Percentiles rank a stretch among this genome's conserved stretches.
Evolutionary conservation across 2,113 vertebrate species (phyloP).

Genomic region (Cyanocitta stelleri): DNA sequence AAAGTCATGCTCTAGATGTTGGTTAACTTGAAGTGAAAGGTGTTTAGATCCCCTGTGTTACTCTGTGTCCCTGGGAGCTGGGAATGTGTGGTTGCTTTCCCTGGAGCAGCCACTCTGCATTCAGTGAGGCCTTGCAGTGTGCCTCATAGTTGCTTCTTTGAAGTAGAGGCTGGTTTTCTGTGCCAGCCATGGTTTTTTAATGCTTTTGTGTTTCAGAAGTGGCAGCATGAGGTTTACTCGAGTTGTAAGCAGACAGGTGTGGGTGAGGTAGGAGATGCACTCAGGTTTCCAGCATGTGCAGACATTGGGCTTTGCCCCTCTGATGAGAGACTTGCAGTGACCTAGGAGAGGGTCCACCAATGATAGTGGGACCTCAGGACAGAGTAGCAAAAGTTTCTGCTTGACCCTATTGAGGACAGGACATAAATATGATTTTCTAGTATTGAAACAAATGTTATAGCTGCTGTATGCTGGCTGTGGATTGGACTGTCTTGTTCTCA

Average conservation of each 20-base stretch:
- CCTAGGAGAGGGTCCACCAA: background rate
- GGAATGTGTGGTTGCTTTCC: background rate
- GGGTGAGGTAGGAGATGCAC: background rate
- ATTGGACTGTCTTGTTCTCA: background rate
- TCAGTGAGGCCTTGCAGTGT: background rate
- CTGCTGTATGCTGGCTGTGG: background rate
- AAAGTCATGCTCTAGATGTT: background rate
- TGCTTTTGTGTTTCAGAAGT: background rate
- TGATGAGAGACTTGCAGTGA: background rate
- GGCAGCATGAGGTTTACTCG: background rate
- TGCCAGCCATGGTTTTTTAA: background rate
- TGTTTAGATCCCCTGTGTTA: background rate
- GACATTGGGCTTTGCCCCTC: background rate
- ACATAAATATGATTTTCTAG: background rate
- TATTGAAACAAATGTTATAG: background rate
- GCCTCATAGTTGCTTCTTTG: background rate
- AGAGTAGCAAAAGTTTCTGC: background rate
- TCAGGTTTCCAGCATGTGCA: background rate
- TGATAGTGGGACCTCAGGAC: fast-evolving
- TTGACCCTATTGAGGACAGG: background rate
- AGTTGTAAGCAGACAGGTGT: background rate
- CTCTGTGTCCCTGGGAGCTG: background rate
- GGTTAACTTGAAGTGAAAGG: background rate
- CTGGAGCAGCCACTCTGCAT: background rate
- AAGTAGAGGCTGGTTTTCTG: background rate